Evolutionary conservation across 2,888 invertebrate species (phyloP).

Genomic region (Dicranocentrus wangi): DNA sequence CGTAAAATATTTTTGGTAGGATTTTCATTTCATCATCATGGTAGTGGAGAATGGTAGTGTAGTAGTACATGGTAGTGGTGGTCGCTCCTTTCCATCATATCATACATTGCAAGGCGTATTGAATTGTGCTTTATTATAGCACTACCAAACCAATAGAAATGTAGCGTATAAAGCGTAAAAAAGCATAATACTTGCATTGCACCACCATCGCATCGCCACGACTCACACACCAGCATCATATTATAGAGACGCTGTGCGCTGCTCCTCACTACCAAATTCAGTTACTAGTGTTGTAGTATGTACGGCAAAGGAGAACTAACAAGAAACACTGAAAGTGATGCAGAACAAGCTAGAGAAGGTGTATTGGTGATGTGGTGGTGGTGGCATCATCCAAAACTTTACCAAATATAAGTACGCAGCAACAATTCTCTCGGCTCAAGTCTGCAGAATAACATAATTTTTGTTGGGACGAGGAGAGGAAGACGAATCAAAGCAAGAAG

Average conservation of each 20-base stretch:
- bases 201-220: background rate
- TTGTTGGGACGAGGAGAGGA: constrained; percentile 8
- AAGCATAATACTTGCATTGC: constrained; percentile 24
- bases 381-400: constrained; percentile 20
- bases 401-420: background rate
- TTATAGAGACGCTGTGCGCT: background rate
- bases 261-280: background rate
- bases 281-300: background rate
- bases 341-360: background rate
- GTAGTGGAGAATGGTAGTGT: constrained; percentile 46
- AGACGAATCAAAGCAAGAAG: constrained; percentile 38
- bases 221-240: background rate
- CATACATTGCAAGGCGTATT: constrained; percentile 45
- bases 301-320: background rate
- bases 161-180: constrained; percentile 31
- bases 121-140: constrained; percentile 63
- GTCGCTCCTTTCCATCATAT: constrained; percentile 25
- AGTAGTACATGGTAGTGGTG: constrained; percentile 53
- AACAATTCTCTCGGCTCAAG: background rate
- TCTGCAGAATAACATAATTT: constrained; percentile 15
- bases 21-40: constrained; percentile 64
- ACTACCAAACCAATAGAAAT: constrained; percentile 57
- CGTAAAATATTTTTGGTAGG: constrained; percentile 72
- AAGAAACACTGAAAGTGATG: background rate
- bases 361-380: background rate